These are phyloP conservation scores for Rostratula benghalensis DNA, from an alignment of 2,113 vertebrate genomes.

Conservation along the genomic window DNA sequence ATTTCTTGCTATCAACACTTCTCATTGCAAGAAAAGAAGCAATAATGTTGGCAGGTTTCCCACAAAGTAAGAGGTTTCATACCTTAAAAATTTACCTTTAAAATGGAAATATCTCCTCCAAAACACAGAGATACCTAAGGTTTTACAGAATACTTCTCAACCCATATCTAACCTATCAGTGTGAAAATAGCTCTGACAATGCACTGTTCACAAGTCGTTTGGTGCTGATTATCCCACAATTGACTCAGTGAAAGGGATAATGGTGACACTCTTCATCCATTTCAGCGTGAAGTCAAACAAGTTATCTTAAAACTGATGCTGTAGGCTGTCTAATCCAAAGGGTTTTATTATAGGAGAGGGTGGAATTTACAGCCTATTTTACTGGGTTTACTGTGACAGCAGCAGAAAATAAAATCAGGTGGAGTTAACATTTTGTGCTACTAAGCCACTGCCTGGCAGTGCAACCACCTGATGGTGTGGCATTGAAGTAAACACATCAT, in stretches of 20 bases:
- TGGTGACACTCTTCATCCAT: not conserved
- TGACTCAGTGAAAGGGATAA: not conserved
- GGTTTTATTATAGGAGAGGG: not conserved
- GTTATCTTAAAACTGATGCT: not conserved
- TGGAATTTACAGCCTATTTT: not conserved
- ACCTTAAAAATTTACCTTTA: not conserved
- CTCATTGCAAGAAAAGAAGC: not conserved
- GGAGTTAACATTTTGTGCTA: not conserved
- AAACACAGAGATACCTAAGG: not conserved
- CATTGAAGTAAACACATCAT: not conserved
- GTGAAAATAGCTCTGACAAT: not conserved
- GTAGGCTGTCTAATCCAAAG: not conserved
- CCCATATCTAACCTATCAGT: not conserved
- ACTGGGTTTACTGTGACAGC: not conserved
- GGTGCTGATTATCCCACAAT: not conserved
- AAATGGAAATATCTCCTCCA: not conserved
- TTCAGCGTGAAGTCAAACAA: not conserved
- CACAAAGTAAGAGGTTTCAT: not conserved
- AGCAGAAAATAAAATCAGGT: not conserved
- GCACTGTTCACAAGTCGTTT: not conserved
- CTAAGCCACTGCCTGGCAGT: not conserved
- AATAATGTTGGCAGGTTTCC: not conserved
- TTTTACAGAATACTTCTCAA: not conserved
- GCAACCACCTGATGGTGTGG: not conserved
- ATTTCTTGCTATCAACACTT: not conserved